phyloP scores from a whole-genome alignment of 1,140 invertebrate species.

The Amphibalanus amphitrite region DNA sequence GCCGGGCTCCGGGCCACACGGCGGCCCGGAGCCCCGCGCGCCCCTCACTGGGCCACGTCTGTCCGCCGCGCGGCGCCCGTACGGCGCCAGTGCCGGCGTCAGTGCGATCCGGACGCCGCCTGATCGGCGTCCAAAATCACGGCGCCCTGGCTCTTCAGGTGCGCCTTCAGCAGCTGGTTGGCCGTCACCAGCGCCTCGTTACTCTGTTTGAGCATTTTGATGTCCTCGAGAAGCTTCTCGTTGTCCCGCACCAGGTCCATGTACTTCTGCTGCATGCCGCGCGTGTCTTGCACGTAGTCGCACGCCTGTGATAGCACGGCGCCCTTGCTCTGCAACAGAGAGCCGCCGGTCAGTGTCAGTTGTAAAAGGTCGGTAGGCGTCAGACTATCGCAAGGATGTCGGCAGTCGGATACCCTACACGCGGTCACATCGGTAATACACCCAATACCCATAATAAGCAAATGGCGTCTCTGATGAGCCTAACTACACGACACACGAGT shows the following conservation, averaged over 20 bases:
- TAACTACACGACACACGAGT: no score
- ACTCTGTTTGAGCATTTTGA: slow-evolving; percentile 29
- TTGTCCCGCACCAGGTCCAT: slow-evolving; percentile 30
- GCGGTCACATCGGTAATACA: no score
- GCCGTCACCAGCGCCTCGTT: slow-evolving; percentile 29
- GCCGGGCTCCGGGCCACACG: no score
- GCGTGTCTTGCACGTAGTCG: slow-evolving; percentile 79
- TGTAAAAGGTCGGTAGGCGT: no score
- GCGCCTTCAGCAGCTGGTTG: slow-evolving; percentile 5
- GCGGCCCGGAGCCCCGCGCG: no score
- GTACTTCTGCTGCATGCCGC: slow-evolving; percentile 29
- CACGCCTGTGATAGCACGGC: slow-evolving; percentile 90
- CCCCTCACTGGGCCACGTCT: not conserved
- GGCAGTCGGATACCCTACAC: no score
- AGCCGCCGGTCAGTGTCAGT: no score
- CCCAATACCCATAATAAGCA: no score
- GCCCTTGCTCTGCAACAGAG: slow-evolving; percentile 62
- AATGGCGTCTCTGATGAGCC: no score
- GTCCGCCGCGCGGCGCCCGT: no score
- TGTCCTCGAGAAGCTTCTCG: slow-evolving; percentile 28
- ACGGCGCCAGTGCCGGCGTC: not conserved
- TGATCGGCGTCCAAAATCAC: not conserved
- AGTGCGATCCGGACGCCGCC: slow-evolving; percentile 26
- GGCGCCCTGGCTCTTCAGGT: slow-evolving; percentile 3
- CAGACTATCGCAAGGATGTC: no score